Evolutionary conservation across 2,113 vertebrate genomes (phyloP), one percentile per base, ranked within the genome.

Genomic region (Hypomesus transpacificus): DNA sequence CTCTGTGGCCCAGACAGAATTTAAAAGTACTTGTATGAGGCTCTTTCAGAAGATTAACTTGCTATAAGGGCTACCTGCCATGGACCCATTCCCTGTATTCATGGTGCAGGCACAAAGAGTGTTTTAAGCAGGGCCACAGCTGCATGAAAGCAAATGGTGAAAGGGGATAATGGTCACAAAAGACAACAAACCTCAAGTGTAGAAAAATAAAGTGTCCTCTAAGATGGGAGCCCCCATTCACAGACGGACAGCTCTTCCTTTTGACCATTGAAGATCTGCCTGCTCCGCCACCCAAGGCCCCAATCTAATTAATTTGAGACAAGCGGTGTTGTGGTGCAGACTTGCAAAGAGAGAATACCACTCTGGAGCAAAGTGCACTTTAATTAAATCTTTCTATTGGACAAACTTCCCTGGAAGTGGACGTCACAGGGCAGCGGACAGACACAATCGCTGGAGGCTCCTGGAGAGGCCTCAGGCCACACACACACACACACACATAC

Each of bases 111-210:
- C 87, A 93, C 87, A 92, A 93, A 91, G 85, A 85, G 81, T 78
- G 39, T 62, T 85, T 90, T 90, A 82, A 90, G 87, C 85, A 85
- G 80, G 87, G 84, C 77, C 87, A 90, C 90, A 93, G 90, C 91
- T 92, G 91, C 88, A 88, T 90, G 86, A 92, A 92, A 91, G 89
- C 85, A 75, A 87, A 77, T 78, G 69, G 80, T 82, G 88, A 90
- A 92, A 88, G 86, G 85, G 87, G 79, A 88, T 88, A 91, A 90
- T 89, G 78, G 80, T 86, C 87, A 93, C 90, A 93, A 92, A 93
- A 91, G 88, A 92, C 90, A 93, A 93, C 91, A 93, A 93, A 91
- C 86, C 88, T 92, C 89, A 89, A 92, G 93, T 90, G 89, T 88
- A 87, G 88, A 88, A 87, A 92, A 91, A 91, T 89, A 90, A 90